Evolutionary conservation across 2,113 vertebrate genomes (phyloP).

Genomic region (Zosterops pallidus): DNA sequence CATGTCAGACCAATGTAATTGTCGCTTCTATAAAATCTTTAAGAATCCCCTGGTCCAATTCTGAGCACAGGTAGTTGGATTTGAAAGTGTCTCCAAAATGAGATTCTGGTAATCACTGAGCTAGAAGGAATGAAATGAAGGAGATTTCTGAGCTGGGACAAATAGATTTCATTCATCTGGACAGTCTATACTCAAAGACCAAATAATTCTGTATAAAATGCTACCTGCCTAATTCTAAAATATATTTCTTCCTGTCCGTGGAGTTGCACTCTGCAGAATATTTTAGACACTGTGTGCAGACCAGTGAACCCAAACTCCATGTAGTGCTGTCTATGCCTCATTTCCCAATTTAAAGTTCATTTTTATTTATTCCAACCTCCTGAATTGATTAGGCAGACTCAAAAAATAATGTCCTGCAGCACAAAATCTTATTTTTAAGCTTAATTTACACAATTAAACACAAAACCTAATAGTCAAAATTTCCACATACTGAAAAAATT

Average conservation of each 20-base stretch:
- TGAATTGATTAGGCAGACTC: not conserved
- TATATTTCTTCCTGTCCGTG: not conserved
- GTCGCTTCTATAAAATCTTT: slow-evolving; percentile 13
- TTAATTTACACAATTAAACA: not conserved
- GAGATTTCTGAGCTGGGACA: not conserved
- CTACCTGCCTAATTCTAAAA: not conserved
- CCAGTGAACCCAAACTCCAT: not conserved
- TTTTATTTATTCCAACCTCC: not conserved
- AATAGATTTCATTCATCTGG: not conserved
- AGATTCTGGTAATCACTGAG: slow-evolving; percentile 3
- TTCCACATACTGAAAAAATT: not conserved
- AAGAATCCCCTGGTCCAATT: not conserved
- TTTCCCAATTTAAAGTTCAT: not conserved
- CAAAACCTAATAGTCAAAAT: not conserved
- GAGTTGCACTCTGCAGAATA: not conserved
- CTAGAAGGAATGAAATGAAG: not conserved
- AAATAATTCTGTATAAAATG: not conserved
- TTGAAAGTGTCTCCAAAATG: not conserved
- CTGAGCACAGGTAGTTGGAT: not conserved
- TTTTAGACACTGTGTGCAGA: not conserved
- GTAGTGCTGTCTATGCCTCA: not conserved
- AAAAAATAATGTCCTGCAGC: not conserved
- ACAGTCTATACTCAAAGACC: not conserved
- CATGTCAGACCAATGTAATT: not conserved
- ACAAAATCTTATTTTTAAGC: not conserved